Base-by-base conservation (phyloP, 2,888 invertebrate species). In the Scaptomyza flava region DNA sequence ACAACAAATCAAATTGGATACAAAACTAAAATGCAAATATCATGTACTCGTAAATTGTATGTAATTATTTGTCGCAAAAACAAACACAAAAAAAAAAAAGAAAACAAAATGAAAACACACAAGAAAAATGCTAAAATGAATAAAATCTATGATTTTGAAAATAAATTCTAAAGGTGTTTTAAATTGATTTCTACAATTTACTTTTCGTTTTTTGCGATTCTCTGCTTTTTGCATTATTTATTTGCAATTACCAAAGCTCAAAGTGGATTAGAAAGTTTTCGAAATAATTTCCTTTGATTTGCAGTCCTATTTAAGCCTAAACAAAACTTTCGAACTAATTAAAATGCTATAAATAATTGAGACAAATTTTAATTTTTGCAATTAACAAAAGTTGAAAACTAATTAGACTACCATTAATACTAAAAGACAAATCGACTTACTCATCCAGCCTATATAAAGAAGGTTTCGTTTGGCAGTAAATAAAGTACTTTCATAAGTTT, bases 81-180 rank as follows among this genome's bases (percentile, higher is more conserved):
- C 6, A 36, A 34, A 23, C 23, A 17, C n/a, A n/a, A n/a, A 34
- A 14, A 17, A 30, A 31, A 1, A 4, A 11, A n/a, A 6, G 9
- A 48, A 17, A 47, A 6, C 1, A 8, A 33, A 48, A 31, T 7
- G 4, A 48, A 34, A 50, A 34, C 12, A 41, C 34, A 56, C 42
- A 56, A 47, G 33, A 58, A 64, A 68, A 65, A 47, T 31, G 64
- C 62, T 57, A 75, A 81, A 59, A 56, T 62, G 53, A 78, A 79
- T 77, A 77, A 77, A 77, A 77, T 80, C 81, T 69, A 74, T 78
- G 77, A 81, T 81, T 79, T 87, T 83, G 68, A 82, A 72, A 77
- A 69, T 47, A 76, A 31, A 3, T 14, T n/a, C 7, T 9, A 14
- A 4, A 14, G 4, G 2, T 3, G 12, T 51, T 42, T 43, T 11